phyloP scores from a whole-genome alignment of 2,888 invertebrate species.

The Zonitis immaculata region DNA sequence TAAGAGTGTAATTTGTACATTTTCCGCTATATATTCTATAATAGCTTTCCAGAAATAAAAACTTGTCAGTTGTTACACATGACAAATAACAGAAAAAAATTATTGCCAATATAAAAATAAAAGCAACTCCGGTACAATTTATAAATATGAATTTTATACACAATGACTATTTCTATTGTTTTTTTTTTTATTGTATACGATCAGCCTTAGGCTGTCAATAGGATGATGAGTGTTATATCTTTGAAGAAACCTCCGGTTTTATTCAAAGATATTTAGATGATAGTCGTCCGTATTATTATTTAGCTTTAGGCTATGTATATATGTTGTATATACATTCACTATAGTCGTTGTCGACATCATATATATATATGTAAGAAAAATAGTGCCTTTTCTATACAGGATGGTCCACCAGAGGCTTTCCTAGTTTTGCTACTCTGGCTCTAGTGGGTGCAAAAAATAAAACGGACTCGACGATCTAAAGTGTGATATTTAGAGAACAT shows the following conservation, averaged over 20 bases:
- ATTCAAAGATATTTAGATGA: constrained; percentile 22
- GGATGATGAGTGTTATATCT: constrained; percentile 17
- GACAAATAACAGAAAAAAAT: neutral
- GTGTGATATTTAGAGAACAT: no score
- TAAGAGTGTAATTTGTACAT: constrained; percentile 16
- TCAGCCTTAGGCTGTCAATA: constrained; percentile 9
- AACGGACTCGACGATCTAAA: no score
- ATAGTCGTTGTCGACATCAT: neutral
- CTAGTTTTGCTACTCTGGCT: no score
- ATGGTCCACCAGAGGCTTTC: no score
- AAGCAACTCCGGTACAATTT: constrained; percentile 11
- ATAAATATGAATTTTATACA: constrained; percentile 19
- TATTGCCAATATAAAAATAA: constrained; percentile 14
- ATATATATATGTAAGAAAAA: no score
- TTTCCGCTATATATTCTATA: constrained; percentile 14
- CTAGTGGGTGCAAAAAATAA: no score
- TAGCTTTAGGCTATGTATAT: constrained; percentile 19
- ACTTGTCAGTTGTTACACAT: constrained; percentile 2
- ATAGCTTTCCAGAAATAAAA: constrained; percentile 15
- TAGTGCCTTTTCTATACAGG: no score
- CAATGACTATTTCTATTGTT: no score
- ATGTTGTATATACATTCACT: constrained; percentile 16
- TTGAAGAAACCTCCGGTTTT: constrained; percentile 17
- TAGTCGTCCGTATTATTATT: constrained; percentile 20
- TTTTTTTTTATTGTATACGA: constrained; percentile 12